Evolutionary conservation across 2,888 invertebrate species (phyloP).

Genomic region (Fragum fragum): DNA sequence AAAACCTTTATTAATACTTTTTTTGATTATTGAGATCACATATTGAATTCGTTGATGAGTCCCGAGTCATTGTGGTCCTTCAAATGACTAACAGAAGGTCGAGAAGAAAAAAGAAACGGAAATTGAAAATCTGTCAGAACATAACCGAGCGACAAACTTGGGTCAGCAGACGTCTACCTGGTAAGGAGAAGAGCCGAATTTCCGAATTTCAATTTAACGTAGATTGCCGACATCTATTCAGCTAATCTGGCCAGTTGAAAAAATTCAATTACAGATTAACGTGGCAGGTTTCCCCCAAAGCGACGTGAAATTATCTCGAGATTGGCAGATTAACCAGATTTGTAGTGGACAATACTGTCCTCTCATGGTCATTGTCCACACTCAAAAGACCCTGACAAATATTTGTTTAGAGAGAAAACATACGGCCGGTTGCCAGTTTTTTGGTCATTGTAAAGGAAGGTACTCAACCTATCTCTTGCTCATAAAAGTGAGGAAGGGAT

Average conservation of each 20-base stretch:
- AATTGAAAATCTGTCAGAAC: conserved; percentile 56
- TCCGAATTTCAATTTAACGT: conserved; percentile 19
- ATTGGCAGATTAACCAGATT: conserved; percentile 44
- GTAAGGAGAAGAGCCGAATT: neutral
- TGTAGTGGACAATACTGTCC: conserved; percentile 40
- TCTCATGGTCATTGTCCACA: conserved; percentile 54
- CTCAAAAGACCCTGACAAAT: conserved; percentile 58
- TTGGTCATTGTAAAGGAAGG: neutral
- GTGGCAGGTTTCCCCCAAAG: conserved; percentile 37
- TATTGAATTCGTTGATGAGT: too few relatives aligned
- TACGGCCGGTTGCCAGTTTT: conserved; percentile 25
- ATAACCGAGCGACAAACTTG: neutral
- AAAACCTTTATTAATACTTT: too few relatives aligned
- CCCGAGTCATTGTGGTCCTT: neutral
- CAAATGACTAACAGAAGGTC: neutral
- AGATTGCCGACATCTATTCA: conserved; percentile 49
- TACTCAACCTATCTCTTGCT: too few relatives aligned
- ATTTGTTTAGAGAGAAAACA: conserved; percentile 65
- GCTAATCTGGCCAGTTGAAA: conserved; percentile 59
- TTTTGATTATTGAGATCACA: too few relatives aligned
- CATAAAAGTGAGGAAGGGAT: too few relatives aligned
- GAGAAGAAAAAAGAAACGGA: conserved; percentile 21
- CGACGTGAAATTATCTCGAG: conserved; percentile 49
- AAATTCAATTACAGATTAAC: conserved; percentile 68
- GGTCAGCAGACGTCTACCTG: conserved; percentile 10